Conservation (phyloP, 2,113 vertebrate genomes). For the Heterotis niloticus region DNA sequence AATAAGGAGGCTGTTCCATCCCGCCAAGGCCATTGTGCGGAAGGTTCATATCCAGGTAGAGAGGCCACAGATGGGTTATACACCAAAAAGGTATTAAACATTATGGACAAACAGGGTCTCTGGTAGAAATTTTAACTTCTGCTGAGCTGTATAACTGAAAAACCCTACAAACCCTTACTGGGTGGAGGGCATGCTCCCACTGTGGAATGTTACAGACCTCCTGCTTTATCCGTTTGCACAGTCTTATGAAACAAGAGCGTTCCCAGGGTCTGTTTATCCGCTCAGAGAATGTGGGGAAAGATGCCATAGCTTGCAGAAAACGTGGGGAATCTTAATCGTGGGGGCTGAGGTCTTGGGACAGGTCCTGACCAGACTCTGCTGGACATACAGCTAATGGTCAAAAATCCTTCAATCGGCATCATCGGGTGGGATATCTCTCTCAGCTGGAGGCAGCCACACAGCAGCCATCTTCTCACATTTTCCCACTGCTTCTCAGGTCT, state of each 20-base stretch:
- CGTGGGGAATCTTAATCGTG: conserved; percentile 14
- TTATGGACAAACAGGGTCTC: no score
- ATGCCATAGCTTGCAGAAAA: conserved; percentile 3
- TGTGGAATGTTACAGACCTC: no score
- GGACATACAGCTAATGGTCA: background rate
- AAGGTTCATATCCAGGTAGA: no score
- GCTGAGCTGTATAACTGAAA: no score
- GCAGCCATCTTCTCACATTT: conserved; percentile 13
- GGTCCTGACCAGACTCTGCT: background rate
- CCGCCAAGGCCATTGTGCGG: no score
- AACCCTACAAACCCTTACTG: no score
- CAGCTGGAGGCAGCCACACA: conserved; percentile 7
- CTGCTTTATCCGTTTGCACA: no score
- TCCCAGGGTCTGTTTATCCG: background rate
- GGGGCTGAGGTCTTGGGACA: conserved; percentile 1
- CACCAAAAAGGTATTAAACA: no score
- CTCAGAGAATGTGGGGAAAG: background rate
- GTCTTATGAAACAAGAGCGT: background rate
- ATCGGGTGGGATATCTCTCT: background rate
- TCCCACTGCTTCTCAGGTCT: conserved; percentile 4
- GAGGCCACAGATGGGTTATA: no score
- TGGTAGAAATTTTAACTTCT: no score
- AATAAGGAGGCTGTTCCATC: no score
- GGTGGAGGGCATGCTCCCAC: no score
- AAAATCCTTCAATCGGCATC: background rate